phyloP scores from a whole-genome alignment of 37 sponge, comb jelly and placozoan species.

The Lycopodina hypogea region DNA sequence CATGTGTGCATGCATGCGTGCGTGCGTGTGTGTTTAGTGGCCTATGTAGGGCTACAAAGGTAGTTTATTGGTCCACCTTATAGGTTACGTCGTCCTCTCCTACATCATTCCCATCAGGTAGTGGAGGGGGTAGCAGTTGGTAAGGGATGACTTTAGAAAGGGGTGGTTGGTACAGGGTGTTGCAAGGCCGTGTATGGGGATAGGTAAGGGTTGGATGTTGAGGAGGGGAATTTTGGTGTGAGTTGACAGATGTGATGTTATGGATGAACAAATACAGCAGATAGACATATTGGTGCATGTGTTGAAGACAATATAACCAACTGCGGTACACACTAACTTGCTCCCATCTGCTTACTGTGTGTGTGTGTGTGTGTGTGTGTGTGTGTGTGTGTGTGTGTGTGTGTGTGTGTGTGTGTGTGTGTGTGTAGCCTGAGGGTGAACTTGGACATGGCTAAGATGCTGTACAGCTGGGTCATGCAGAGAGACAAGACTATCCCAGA shows the following conservation, averaged over 20 bases:
- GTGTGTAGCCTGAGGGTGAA: constrained; percentile 92
- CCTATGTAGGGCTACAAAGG: constrained; percentile 57
- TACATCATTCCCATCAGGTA: constrained; percentile 97
- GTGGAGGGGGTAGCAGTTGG: background rate
- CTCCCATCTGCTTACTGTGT: background rate
- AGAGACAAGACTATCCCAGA: constrained; percentile 83
- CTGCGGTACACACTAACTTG: background rate
- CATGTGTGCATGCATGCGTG: too few relatives aligned
- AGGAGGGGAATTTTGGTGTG: background rate
- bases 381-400: too few relatives aligned
- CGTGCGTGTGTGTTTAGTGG: background rate
- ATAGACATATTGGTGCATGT: too few relatives aligned
- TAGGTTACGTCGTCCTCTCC: constrained; percentile 85
- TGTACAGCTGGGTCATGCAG: constrained; percentile 86
- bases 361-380: too few relatives aligned
- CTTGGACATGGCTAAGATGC: constrained; percentile 90
- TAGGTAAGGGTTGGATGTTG: background rate
- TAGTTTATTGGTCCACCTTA: constrained; percentile 73
- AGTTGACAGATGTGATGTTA: too few relatives aligned
- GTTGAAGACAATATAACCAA: too few relatives aligned
- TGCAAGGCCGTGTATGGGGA: background rate
- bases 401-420: too few relatives aligned
- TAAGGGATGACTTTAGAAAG: background rate
- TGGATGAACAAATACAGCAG: too few relatives aligned
- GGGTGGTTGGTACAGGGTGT: background rate